phyloP scores from a whole-genome alignment of 2,113 vertebrate genomes.

The Psammodynastes pulverulentus region DNA sequence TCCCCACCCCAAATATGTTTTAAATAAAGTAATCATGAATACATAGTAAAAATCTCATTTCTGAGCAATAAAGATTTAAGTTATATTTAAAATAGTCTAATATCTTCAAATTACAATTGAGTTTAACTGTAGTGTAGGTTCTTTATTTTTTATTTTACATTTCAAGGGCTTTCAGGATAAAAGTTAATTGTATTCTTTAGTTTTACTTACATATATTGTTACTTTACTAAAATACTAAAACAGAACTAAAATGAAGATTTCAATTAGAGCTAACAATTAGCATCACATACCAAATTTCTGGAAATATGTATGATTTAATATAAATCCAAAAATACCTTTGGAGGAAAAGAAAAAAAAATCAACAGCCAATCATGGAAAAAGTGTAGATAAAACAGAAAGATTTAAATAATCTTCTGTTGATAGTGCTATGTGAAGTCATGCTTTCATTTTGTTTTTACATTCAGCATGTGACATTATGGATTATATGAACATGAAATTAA shows the following conservation, averaged over 20 bases:
- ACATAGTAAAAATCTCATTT: constrained; percentile 1
- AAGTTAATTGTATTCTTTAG: not conserved
- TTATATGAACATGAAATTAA: not conserved
- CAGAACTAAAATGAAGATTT: not conserved
- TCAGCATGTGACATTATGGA: not conserved
- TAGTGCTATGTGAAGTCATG: not conserved
- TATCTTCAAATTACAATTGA: not conserved
- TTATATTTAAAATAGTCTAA: constrained; percentile 3
- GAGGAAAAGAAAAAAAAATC: not conserved
- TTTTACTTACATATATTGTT: not conserved
- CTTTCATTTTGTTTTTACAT: not conserved
- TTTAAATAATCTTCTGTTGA: not conserved
- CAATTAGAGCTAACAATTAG: not conserved
- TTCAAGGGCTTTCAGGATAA: not conserved
- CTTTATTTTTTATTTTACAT: not conserved
- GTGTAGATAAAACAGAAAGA: not conserved
- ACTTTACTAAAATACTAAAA: too few species aligned
- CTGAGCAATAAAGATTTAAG: not conserved
- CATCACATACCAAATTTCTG: not conserved
- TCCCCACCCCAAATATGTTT: not conserved
- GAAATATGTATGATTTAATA: not conserved
- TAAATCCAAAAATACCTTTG: not conserved
- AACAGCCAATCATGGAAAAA: not conserved
- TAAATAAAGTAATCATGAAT: not conserved
- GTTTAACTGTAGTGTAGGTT: not conserved